Percentiles rank a stretch among this genome's conserved stretches.
These are phyloP conservation scores for Calameuta pallipes DNA, from an alignment of 2,888 invertebrate genomes.

Conservation along the genomic window DNA sequence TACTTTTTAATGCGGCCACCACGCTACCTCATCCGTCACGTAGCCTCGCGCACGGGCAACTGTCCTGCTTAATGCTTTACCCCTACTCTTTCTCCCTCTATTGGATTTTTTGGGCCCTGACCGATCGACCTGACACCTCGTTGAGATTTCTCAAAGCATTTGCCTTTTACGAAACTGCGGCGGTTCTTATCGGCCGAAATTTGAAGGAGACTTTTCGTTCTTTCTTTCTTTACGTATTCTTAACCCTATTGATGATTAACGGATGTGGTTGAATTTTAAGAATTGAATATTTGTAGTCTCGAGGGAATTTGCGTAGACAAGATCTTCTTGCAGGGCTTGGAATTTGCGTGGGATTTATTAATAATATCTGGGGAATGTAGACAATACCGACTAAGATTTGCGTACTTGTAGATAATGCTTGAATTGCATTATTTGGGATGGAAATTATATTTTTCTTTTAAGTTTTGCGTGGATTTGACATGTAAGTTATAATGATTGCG, in stretches of 20 bases:
- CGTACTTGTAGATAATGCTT: not conserved
- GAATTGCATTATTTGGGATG: not conserved
- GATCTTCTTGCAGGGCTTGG: not conserved
- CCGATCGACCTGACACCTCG: not conserved
- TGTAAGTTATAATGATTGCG: not conserved
- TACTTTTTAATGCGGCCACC: not conserved
- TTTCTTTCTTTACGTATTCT: not conserved
- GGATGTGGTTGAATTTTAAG: not conserved
- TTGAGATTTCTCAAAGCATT: not conserved
- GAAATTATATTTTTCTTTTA: not conserved
- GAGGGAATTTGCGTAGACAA: not conserved
- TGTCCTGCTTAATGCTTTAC: conserved; percentile 16
- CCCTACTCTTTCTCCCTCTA: not conserved
- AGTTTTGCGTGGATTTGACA: not conserved
- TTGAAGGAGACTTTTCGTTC: not conserved
- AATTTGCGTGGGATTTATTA: not conserved
- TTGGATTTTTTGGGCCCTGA: not conserved
- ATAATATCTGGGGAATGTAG: not conserved
- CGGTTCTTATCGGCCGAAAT: not conserved
- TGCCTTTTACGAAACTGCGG: not conserved
- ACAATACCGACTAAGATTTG: not conserved
- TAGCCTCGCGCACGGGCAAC: conserved; percentile 47
- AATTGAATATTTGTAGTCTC: not conserved
- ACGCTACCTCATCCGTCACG: conserved; percentile 27
- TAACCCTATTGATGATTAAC: not conserved